Evolutionary conservation across 2,888 invertebrate species (phyloP).

Genomic region (Ophion ellenae): DNA sequence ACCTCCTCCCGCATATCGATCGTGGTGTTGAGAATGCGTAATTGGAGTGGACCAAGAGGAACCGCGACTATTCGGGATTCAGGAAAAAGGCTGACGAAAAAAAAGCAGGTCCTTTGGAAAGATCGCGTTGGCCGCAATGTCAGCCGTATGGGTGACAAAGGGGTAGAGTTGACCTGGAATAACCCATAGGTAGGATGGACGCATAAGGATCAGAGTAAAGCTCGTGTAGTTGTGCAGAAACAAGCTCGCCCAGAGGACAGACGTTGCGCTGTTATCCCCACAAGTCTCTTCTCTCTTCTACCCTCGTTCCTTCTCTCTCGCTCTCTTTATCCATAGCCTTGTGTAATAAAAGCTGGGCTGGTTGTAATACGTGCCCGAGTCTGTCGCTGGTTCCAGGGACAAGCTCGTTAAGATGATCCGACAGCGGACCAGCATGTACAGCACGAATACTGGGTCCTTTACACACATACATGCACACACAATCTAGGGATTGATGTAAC

Average conservation of each 20-base stretch:
- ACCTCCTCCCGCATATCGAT: not conserved
- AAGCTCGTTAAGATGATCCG: constrained; percentile 75
- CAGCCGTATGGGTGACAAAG: not conserved
- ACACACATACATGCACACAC: constrained; percentile 9
- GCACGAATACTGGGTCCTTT: constrained; percentile 14
- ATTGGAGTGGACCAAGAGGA: not conserved
- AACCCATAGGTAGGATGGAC: not conserved
- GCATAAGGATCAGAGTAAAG: constrained; percentile 27
- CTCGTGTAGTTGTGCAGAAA: constrained; percentile 50
- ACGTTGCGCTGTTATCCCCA: constrained; percentile 46
- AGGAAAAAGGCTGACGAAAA: not conserved
- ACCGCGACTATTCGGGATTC: not conserved
- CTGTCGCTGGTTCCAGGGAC: constrained; percentile 53
- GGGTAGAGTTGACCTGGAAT: not conserved
- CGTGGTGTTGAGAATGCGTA: not conserved
- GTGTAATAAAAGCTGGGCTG: constrained; percentile 70
- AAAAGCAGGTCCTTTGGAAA: not conserved
- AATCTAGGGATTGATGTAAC: constrained; percentile 37
- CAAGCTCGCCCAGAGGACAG: constrained; percentile 47
- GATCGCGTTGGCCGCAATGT: not conserved
- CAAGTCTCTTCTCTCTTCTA: constrained; percentile 23
- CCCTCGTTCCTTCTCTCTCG: constrained; percentile 38
- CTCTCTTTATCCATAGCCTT: constrained; percentile 47
- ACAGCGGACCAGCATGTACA: constrained; percentile 55
- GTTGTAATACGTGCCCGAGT: constrained; percentile 55